phyloP scores from a whole-genome alignment of 1,140 invertebrate species.

The Listronotus oregonensis region DNA sequence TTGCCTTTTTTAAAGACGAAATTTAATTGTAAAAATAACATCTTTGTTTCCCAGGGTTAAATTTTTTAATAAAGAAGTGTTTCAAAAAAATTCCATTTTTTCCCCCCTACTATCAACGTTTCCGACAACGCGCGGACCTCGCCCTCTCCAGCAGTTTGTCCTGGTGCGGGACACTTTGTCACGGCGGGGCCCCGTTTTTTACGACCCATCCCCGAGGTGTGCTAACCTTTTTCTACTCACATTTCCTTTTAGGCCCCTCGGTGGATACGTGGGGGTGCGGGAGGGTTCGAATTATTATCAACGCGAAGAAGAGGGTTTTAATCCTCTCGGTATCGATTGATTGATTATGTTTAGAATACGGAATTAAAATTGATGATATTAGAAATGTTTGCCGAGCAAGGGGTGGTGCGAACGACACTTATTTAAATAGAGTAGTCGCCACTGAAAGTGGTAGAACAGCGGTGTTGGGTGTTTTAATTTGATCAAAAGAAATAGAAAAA shows the following conservation, averaged over 20 bases:
- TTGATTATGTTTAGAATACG: slow-evolving; percentile 2
- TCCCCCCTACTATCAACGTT: neutral
- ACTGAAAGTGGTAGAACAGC: no score
- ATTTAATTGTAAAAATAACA: no score
- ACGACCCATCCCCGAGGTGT: slow-evolving; percentile 7
- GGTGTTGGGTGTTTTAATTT: no score
- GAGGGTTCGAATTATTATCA: neutral
- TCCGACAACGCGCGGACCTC: neutral
- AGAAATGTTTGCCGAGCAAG: no score
- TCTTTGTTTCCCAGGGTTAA: no score
- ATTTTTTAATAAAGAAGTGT: no score
- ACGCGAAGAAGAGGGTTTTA: no score
- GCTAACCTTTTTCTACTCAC: slow-evolving; percentile 2
- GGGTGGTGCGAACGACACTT: neutral
- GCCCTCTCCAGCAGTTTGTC: neutral
- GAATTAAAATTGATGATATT: slow-evolving; percentile 5
- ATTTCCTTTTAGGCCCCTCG: slow-evolving; percentile 4
- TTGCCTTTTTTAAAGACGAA: no score
- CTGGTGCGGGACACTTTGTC: slow-evolving; percentile 6
- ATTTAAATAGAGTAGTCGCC: no score
- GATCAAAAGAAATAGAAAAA: no score
- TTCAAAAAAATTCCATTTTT: no score
- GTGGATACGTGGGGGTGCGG: neutral
- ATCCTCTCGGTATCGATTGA: neutral
- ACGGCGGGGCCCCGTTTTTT: slow-evolving; percentile 8